A percentile compares a stretch with the other conserved stretches of the same genome.
Evolutionary conservation across 2,888 invertebrate genomes (phyloP).

Genomic region (Sussaba pulchella): DNA sequence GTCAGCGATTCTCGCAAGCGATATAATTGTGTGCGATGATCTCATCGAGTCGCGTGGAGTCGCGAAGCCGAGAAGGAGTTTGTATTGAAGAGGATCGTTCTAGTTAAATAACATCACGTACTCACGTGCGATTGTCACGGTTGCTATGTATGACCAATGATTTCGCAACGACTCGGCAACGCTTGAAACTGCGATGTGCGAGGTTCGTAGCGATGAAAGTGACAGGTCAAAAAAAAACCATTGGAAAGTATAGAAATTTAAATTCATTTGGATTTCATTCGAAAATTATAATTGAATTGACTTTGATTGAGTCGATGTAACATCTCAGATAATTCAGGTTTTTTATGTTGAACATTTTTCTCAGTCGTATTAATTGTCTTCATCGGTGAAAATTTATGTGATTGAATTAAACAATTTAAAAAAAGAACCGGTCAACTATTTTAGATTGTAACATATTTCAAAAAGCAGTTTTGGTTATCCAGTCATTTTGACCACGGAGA

Average conservation of each 20-base stretch:
- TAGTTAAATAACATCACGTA: constrained; percentile 49
- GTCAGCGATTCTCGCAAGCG: constrained; percentile 49
- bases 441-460: too few relatives aligned
- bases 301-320: too few relatives aligned
- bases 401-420: too few relatives aligned
- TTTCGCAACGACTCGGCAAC: constrained; percentile 15
- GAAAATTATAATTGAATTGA: too few relatives aligned
- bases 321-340: too few relatives aligned
- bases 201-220: background rate
- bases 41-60: constrained; percentile 44
- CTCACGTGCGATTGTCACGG: constrained; percentile 45
- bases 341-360: too few relatives aligned
- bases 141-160: constrained; percentile 13
- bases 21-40: constrained; percentile 51
- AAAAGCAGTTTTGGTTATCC: too few relatives aligned
- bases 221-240: background rate
- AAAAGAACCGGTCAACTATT: too few relatives aligned
- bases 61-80: constrained; percentile 40
- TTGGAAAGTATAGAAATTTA: background rate
- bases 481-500: too few relatives aligned
- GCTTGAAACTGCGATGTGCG: background rate
- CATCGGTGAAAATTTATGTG: too few relatives aligned
- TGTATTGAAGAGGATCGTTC: constrained; percentile 48
- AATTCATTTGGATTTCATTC: too few relatives aligned
- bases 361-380: too few relatives aligned